Evolutionary conservation across 2,113 vertebrate species (phyloP).

Genomic region (Onychorhynchus coronatus): DNA sequence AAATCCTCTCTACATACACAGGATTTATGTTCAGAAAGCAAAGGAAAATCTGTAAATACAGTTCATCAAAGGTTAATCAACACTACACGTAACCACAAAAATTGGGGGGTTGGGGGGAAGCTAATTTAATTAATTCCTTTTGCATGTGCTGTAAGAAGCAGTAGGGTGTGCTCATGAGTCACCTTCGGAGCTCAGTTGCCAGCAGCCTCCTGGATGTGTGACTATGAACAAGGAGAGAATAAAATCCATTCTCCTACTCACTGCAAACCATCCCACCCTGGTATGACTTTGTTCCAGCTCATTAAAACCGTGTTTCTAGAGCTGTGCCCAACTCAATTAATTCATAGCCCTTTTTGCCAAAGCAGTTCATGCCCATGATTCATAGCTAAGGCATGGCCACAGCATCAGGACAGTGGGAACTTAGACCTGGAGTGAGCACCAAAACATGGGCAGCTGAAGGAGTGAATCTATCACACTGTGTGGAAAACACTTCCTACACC

Average conservation of each 20-base stretch:
- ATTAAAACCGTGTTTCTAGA: constrained; percentile 20
- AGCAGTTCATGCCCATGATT: neutral
- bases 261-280: neutral
- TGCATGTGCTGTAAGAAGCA: neutral
- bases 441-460: neutral
- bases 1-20: neutral
- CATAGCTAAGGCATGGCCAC: fast-evolving
- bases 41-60: neutral
- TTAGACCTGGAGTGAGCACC: neutral
- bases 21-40: neutral
- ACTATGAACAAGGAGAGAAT: neutral
- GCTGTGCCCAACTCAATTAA: neutral
- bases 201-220: neutral
- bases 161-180: constrained; percentile 34
- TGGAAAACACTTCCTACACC: neutral
- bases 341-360: neutral
- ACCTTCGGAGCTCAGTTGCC: neutral
- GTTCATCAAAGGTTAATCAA: neutral
- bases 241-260: neutral
- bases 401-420: neutral
- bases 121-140: neutral
- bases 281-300: constrained; percentile 34
- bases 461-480: neutral
- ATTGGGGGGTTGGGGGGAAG: neutral
- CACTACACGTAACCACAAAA: neutral